A percentile compares a stretch with the other conserved stretches of the same genome.
phyloP scores from a whole-genome alignment of 2,888 invertebrate species.

The Chloroclystis v-ata region DNA sequence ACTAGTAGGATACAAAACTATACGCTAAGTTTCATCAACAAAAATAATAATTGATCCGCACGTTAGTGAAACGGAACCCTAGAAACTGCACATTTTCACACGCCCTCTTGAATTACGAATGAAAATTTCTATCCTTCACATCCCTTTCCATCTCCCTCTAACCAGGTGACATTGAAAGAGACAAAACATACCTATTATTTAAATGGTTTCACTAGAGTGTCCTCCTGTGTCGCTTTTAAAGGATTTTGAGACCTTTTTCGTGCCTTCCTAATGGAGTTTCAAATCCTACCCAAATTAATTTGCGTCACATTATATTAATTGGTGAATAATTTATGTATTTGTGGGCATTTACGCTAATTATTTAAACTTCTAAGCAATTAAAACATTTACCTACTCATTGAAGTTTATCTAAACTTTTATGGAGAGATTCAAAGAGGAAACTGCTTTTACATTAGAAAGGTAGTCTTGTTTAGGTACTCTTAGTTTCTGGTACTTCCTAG shows the following conservation, averaged over 20 bases:
- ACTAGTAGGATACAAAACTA: no score
- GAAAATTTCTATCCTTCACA: constrained; percentile 46
- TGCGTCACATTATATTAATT: constrained; percentile 30
- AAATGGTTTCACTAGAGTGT: constrained; percentile 41
- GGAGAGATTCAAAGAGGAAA: no score
- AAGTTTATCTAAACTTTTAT: no score
- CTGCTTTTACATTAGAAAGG: no score
- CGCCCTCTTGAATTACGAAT: constrained; percentile 59
- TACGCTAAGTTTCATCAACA: no score
- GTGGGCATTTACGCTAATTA: constrained; percentile 23
- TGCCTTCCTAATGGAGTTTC: constrained; percentile 44
- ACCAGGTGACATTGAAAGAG: constrained; percentile 34
- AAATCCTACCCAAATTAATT: constrained; percentile 34
- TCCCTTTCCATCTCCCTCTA: constrained; percentile 37
- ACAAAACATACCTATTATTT: constrained; percentile 39
- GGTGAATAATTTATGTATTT: constrained; percentile 27
- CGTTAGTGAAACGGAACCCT: constrained; percentile 16
- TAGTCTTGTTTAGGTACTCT: background rate
- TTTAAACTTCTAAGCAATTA: background rate
- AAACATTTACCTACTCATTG: background rate
- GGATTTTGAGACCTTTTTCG: constrained; percentile 46
- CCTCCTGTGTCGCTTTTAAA: constrained; percentile 47
- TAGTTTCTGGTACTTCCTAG: no score
- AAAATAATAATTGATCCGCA: no score
- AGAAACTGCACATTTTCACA: constrained; percentile 72